Evolutionary conservation across 1,140 invertebrate genomes (phyloP).

Genomic region (Atta texana): DNA sequence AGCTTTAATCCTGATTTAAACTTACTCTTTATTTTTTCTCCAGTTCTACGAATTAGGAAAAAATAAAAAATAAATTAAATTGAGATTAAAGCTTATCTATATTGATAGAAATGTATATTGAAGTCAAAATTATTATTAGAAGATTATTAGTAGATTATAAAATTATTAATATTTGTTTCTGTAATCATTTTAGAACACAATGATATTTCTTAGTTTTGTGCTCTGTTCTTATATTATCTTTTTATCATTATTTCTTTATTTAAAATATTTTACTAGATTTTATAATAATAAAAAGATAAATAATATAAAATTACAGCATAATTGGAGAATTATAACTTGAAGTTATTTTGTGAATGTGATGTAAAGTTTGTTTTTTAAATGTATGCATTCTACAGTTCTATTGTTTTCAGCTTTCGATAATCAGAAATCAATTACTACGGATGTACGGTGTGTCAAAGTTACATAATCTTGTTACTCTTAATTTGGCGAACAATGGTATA

Average conservation of each 20-base stretch:
- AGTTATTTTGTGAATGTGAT: neutral
- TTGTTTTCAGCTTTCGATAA: slow-evolving; percentile 91
- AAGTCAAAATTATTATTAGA: neutral
- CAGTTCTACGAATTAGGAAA: too few relatives aligned
- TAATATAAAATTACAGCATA: neutral
- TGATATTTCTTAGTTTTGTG: neutral
- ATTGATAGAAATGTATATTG: neutral
- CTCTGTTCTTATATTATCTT: neutral
- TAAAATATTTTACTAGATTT: slow-evolving; percentile 6
- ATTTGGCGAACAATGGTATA: slow-evolving; percentile 95
- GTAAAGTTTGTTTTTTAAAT: neutral
- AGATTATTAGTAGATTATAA: neutral
- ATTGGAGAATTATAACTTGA: neutral
- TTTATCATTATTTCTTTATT: neutral
- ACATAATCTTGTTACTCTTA: slow-evolving; percentile 92
- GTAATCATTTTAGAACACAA: neutral
- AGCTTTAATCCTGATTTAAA: too few relatives aligned
- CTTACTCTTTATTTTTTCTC: too few relatives aligned
- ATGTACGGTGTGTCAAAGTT: slow-evolving; percentile 95
- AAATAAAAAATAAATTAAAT: too few relatives aligned
- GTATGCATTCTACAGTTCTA: neutral
- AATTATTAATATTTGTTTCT: too few relatives aligned
- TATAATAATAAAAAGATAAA: neutral
- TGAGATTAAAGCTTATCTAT: too few relatives aligned
- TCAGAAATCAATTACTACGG: slow-evolving; percentile 93